Percentiles rank a stretch among this genome's conserved stretches.
These are phyloP conservation scores for Tipula helvola DNA, from an alignment of 2,888 invertebrate genomes.

Conservation along the genomic window DNA sequence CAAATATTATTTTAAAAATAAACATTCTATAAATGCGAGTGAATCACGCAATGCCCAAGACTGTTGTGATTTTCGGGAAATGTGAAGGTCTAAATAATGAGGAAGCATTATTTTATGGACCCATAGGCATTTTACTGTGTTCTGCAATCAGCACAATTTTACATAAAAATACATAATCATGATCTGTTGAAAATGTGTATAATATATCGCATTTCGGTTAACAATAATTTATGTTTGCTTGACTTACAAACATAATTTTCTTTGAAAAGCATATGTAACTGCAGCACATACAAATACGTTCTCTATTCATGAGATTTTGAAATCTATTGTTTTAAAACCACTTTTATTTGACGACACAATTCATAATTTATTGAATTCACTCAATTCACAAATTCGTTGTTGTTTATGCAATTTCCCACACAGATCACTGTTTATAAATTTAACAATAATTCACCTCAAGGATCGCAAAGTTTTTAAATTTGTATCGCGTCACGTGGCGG, in stretches of 20 bases:
- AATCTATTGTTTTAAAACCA: neutral
- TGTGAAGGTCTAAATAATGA: neutral
- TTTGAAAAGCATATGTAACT: neutral
- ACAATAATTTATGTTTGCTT: neutral
- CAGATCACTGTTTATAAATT: neutral
- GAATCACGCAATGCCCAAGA: neutral
- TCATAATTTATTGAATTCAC: neutral
- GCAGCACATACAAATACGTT: neutral
- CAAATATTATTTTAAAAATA: neutral
- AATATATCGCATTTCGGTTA: neutral
- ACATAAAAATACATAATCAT: neutral
- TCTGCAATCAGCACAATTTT: neutral
- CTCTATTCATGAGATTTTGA: neutral
- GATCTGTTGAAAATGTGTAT: neutral
- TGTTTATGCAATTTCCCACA: neutral
- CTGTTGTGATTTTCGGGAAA: neutral
- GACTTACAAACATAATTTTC: neutral
- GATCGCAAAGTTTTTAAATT: neutral
- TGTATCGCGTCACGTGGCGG: neutral
- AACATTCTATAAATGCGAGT: neutral
- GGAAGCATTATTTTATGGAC: neutral
- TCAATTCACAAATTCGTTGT: neutral
- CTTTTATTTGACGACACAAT: neutral
- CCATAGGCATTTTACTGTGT: neutral
- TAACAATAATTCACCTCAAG: neutral